A percentile compares a stretch with the other conserved stretches of the same genome.
These are phyloP conservation scores for Eristalis intricaria DNA, from an alignment of 2,888 invertebrate genomes.

Conservation along the genomic window DNA sequence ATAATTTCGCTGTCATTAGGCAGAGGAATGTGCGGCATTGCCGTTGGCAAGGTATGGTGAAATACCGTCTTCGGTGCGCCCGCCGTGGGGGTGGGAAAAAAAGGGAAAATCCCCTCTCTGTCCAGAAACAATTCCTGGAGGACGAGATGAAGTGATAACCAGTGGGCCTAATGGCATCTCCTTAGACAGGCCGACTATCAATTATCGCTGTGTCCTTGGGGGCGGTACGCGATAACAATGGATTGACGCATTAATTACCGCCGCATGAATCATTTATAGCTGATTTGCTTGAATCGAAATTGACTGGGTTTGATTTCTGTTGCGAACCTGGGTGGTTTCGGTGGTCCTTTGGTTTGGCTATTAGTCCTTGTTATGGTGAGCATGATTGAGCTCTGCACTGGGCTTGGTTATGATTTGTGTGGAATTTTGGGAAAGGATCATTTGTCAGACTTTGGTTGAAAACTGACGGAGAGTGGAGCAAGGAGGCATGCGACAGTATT, in stretches of 20 bases:
- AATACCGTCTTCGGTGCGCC: background rate
- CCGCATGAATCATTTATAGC: background rate
- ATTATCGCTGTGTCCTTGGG: background rate
- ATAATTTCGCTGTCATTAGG: conserved; percentile 57
- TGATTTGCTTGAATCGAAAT: background rate
- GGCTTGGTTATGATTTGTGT: background rate
- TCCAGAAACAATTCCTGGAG: too few relatives aligned
- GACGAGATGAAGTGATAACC: background rate
- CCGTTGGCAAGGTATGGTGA: background rate
- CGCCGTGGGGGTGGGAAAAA: background rate
- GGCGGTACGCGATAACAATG: background rate
- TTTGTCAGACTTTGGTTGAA: too few relatives aligned
- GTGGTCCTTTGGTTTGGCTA: background rate
- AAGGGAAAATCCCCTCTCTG: background rate
- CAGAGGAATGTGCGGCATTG: conserved; percentile 28
- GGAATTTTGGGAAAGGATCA: too few relatives aligned
- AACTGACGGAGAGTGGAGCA: too few relatives aligned
- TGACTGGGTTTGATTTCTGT: background rate
- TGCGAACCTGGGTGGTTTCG: background rate
- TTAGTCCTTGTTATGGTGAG: background rate
- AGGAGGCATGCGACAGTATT: too few relatives aligned
- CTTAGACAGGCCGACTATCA: background rate
- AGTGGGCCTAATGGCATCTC: background rate
- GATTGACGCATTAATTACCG: background rate
- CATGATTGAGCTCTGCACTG: background rate